phyloP scores from a whole-genome alignment of 2,888 invertebrate species.

The Dryobota labecula region DNA sequence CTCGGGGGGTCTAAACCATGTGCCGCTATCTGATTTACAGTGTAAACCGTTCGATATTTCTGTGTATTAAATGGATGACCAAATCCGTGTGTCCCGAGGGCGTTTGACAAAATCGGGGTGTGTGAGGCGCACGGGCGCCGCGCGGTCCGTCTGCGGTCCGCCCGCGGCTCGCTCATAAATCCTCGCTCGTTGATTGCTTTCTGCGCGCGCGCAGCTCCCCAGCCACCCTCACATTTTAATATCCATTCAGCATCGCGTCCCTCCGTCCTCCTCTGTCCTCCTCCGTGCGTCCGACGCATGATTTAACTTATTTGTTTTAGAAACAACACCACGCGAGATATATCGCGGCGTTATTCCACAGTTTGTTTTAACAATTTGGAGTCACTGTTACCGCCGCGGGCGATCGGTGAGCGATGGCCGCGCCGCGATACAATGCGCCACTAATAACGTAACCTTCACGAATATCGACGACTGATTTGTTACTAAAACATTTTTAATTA shows the following conservation, averaged over 20 bases:
- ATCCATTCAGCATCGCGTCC: conserved; percentile 76
- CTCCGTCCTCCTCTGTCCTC: conserved; percentile 49
- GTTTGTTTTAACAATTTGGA: conserved; percentile 79
- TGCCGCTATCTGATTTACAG: conserved; percentile 61
- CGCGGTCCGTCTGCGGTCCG: conserved; percentile 64
- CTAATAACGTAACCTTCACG: conserved; percentile 71
- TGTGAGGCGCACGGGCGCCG: conserved; percentile 67
- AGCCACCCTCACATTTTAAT: conserved; percentile 76
- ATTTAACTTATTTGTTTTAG: conserved; percentile 87
- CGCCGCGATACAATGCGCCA: conserved; percentile 67
- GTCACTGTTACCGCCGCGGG: conserved; percentile 74
- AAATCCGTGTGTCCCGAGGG: conserved; percentile 60
- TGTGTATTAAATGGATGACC: conserved; percentile 60
- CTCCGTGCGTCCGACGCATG: conserved; percentile 68
- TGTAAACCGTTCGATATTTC: conserved; percentile 58
- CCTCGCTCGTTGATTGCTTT: conserved; percentile 84
- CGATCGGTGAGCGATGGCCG: conserved; percentile 69
- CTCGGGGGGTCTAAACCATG: conserved; percentile 72
- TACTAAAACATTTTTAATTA: conserved; percentile 73
- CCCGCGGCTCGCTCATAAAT: conserved; percentile 80
- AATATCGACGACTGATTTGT: conserved; percentile 72
- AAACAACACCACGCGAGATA: conserved; percentile 80
- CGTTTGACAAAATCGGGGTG: conserved; percentile 68
- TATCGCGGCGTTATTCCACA: conserved; percentile 80
- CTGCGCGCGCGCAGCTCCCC: conserved; percentile 68